Base-by-base conservation (phyloP, 1,140 invertebrate species). In the Acyrthosiphon pisum region DNA sequence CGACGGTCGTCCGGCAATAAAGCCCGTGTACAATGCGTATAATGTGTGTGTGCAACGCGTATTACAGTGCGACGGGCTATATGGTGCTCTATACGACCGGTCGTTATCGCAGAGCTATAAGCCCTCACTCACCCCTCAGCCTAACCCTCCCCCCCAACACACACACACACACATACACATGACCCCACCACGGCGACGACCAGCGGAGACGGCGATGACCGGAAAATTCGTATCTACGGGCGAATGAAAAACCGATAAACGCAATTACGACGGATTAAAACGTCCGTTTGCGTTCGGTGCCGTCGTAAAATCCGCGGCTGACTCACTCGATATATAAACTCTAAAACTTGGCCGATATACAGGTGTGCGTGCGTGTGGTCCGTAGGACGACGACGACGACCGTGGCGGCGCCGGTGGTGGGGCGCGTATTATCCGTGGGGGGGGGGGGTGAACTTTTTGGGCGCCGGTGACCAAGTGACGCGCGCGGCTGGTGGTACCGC, bases 221-320 rank as follows among this genome's bases (percentile, higher is more conserved):
- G 60, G 60, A 76, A 76, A 76, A 76, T 76, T 76, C 60, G 60
- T 76, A 76, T 76, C 30, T 76, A 76, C 60, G 60, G 37, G 14
- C 8, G 22, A 90, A 90, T 60, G 35, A 26, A 68, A 60, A 90
- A 90, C 89, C 89, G 22, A 90, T 90, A 90, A 90, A 90, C 89
- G 89, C 89, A 90, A 90, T 90, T 90, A 90, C 37, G 53, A 26
- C 23, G 37, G 89, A 90, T 90, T 90, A 41, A 90, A 90, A 90
- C 89, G 50, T 90, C 89, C 35, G 89, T 37, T 90, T 44, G 50
- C 22, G 89, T 90, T 50, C 11, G 37, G 53, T 68, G 22, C 53
- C 44, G 53, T 60, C 89, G 89, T 90, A 90, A 90, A 46, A 37
- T 68, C 48, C 23, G 37, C 37, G 30, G 60, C 60, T 4, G 60